phyloP scores from a whole-genome alignment of 2,113 vertebrate genomes.

The Amblyopsis rosae region DNA sequence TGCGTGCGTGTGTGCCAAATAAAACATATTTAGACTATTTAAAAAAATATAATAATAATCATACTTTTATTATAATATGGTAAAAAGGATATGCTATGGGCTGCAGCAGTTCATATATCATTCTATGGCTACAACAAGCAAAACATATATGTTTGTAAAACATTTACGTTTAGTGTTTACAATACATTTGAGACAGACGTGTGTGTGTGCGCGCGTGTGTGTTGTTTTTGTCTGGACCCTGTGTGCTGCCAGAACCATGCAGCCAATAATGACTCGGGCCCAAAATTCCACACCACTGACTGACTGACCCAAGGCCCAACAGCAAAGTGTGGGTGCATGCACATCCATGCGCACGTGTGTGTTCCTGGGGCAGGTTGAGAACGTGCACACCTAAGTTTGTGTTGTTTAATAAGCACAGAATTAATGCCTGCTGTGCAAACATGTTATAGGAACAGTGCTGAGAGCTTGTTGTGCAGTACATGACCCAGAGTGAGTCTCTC shows the following conservation, averaged over 20 bases:
- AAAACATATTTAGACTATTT: too few species aligned
- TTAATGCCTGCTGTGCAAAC: conserved; percentile 6
- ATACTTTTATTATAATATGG: too few species aligned
- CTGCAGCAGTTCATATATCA: too few species aligned
- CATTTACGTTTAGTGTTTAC: too few species aligned
- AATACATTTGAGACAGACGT: too few species aligned
- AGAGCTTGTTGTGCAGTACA: background rate
- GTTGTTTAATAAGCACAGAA: conserved; percentile 16
- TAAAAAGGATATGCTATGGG: too few species aligned
- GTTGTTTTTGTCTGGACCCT: conserved; percentile 35
- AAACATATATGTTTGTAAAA: too few species aligned
- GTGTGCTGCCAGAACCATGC: conserved; percentile 46
- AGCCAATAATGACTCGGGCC: conserved; percentile 50
- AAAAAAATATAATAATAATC: too few species aligned
- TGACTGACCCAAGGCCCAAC: conserved; percentile 35
- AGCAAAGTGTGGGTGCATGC: conserved; percentile 20
- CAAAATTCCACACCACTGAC: conserved; percentile 63
- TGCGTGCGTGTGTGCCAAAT: background rate
- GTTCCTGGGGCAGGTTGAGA: background rate
- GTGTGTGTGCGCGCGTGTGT: background rate
- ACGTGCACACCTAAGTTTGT: background rate
- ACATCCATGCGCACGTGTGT: conserved; percentile 21
- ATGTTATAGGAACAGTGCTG: background rate
- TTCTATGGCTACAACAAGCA: too few species aligned
- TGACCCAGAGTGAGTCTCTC: background rate